Percentiles rank a stretch among this genome's conserved stretches.
Evolutionary conservation across 2,888 invertebrate genomes (phyloP).

Genomic region (Nebria salina): DNA sequence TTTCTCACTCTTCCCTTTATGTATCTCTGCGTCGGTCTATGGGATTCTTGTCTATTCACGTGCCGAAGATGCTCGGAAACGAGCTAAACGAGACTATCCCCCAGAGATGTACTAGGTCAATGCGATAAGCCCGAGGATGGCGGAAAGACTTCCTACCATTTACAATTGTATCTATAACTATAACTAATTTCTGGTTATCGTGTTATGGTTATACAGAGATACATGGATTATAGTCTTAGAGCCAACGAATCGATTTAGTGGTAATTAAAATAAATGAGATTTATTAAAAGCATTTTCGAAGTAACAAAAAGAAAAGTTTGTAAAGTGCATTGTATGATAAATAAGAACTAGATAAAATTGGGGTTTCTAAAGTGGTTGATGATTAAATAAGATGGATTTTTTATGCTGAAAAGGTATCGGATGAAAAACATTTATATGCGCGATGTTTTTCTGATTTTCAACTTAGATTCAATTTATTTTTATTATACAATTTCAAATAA

Average conservation of each 20-base stretch:
- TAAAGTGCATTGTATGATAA: no score
- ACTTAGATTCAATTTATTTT: no score
- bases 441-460: no score
- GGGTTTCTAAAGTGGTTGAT: no score
- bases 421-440: no score
- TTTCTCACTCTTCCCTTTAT: conserved; percentile 2
- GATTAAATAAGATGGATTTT: no score
- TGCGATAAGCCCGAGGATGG: not conserved
- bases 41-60: conserved; percentile 9
- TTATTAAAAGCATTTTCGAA: no score
- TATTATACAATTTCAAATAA: no score
- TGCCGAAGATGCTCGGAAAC: conserved; percentile 3
- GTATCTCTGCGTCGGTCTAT: not conserved
- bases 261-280: no score
- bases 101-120: not conserved
- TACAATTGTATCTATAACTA: conserved; percentile 1
- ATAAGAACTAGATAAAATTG: no score
- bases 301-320: no score
- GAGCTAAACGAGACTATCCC: not conserved
- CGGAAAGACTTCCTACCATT: not conserved
- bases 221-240: not conserved
- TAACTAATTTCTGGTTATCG: not conserved
- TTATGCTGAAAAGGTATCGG: no score
- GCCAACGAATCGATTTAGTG: not conserved
- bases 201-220: not conserved